Conservation (phyloP, 2,113 vertebrate genomes). For the Prionailurus viverrinus region DNA sequence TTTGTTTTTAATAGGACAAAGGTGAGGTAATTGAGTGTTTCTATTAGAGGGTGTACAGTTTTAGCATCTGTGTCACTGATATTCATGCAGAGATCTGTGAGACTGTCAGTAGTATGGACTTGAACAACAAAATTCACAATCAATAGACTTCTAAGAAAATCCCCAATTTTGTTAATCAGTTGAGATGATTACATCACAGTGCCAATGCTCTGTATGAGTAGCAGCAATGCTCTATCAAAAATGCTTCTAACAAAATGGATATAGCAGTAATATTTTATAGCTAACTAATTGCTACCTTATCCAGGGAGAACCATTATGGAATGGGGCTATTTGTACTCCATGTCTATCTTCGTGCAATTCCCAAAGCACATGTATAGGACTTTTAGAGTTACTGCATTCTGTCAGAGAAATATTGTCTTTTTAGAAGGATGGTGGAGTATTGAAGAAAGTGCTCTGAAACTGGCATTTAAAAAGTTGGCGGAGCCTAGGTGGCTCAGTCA, state of each 20-base stretch:
- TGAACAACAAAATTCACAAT: conserved; percentile 75
- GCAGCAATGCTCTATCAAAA: conserved; percentile 64
- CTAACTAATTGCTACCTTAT: background rate
- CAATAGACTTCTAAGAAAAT: conserved; percentile 65
- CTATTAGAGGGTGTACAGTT: background rate
- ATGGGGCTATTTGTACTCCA: background rate
- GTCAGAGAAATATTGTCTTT: background rate
- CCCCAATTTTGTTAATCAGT: conserved; percentile 56
- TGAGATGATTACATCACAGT: background rate
- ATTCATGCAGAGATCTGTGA: background rate
- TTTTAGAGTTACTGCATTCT: background rate
- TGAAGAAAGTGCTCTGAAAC: background rate
- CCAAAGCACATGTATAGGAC: background rate
- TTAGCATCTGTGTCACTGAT: background rate
- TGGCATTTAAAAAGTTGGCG: background rate
- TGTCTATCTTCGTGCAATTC: fast-evolving
- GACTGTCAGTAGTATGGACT: conserved; percentile 29
- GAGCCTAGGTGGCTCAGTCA: too few relatives aligned
- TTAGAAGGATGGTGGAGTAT: background rate
- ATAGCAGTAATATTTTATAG: background rate
- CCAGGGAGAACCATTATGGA: background rate
- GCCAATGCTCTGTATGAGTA: conserved; percentile 34
- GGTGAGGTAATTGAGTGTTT: background rate
- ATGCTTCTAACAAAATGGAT: conserved; percentile 47
- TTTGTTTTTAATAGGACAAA: conserved; percentile 29